These are phyloP conservation scores for Nematopogon swammerdamellus DNA, from an alignment of 2,888 invertebrate species.

Conservation along the genomic window DNA sequence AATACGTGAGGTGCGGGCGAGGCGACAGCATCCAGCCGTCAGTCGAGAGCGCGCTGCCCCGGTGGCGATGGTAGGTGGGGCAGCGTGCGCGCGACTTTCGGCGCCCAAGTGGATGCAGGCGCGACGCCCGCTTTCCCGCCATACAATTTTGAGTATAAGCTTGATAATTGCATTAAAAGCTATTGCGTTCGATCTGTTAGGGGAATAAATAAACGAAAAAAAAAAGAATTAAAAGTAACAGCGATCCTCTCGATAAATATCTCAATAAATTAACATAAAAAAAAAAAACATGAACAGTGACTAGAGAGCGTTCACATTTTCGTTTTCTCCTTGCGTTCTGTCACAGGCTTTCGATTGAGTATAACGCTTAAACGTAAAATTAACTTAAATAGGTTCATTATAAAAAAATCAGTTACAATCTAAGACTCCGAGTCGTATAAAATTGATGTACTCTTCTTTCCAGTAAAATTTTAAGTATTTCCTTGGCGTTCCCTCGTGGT, in stretches of 20 bases:
- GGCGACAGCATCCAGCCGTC: neutral
- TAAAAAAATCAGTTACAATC: conserved; percentile 39
- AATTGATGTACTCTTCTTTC: conserved; percentile 14
- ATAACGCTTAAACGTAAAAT: conserved; percentile 51
- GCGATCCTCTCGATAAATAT: neutral
- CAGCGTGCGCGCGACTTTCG: neutral
- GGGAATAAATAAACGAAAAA: neutral
- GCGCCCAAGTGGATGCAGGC: neutral
- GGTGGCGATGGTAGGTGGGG: neutral
- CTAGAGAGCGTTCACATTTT: conserved; percentile 33
- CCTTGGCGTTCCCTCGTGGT: too few species aligned
- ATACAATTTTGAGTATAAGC: neutral
- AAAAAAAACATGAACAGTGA: conserved; percentile 41
- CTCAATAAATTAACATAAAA: conserved; percentile 25
- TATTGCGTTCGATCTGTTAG: neutral
- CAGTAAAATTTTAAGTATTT: too few species aligned
- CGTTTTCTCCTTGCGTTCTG: conserved; percentile 32
- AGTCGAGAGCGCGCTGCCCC: neutral
- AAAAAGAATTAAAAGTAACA: neutral
- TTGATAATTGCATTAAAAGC: neutral
- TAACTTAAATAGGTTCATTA: conserved; percentile 25
- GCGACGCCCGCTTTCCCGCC: neutral
- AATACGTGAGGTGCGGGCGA: neutral
- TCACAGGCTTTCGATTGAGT: conserved; percentile 47
- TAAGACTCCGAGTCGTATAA: conserved; percentile 50